Percentiles rank a stretch among this genome's conserved stretches.
Conservation (phyloP, 2,888 invertebrate genomes). For the Strigamia maritima region DNA sequence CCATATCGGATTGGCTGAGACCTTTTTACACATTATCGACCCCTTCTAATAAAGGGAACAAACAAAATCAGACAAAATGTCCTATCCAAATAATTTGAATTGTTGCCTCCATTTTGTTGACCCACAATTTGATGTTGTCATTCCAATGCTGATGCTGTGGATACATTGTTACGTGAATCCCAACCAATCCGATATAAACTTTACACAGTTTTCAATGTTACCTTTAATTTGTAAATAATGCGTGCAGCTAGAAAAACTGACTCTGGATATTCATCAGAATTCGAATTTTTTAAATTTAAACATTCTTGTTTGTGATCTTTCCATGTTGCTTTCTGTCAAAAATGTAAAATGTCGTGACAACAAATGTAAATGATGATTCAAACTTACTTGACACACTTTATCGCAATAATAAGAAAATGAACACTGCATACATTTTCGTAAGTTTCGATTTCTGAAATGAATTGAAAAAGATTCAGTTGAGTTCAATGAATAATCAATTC, state of each 20-base stretch:
- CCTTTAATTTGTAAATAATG: slow-evolving; percentile 12
- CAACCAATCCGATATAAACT: too few species aligned
- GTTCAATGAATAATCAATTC: background rate
- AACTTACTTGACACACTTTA: slow-evolving; percentile 64
- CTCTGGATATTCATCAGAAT: background rate
- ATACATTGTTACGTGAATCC: too few species aligned
- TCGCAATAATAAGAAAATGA: slow-evolving; percentile 79
- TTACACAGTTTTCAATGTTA: too few species aligned
- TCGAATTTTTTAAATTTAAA: background rate
- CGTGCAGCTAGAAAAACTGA: background rate
- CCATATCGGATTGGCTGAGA: too few species aligned
- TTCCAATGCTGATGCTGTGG: too few species aligned
- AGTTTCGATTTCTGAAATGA: slow-evolving; percentile 44
- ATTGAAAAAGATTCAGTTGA: background rate
- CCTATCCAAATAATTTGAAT: too few species aligned
- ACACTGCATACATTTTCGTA: slow-evolving; percentile 72
- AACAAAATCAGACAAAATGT: too few species aligned
- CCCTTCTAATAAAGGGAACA: too few species aligned
- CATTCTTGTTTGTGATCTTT: slow-evolving; percentile 25
- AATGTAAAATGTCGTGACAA: background rate
- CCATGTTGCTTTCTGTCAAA: background rate
- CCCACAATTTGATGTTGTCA: too few species aligned
- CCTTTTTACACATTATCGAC: too few species aligned
- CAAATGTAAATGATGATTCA: background rate
- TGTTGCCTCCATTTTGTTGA: too few species aligned